Evolutionary conservation across 2,888 invertebrate genomes (phyloP).

Genomic region (Falcaria lacertinaria): DNA sequence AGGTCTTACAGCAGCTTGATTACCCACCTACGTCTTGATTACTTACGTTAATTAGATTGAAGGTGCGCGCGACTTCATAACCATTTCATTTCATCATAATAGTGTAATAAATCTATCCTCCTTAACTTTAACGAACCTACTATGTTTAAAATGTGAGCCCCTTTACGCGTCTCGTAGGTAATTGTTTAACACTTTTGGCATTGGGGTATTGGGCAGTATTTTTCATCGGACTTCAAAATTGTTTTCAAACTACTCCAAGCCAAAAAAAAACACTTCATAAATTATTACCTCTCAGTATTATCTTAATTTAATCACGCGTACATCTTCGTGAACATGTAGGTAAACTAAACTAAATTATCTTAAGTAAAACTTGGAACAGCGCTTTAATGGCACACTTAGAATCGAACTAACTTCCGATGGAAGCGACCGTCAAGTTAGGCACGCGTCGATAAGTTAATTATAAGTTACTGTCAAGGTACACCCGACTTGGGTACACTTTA

Average conservation of each 20-base stretch:
- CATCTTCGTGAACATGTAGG: background rate
- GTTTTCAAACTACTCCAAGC: no score
- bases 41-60: background rate
- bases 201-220: no score
- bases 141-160: no score
- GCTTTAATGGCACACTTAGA: constrained; percentile 12
- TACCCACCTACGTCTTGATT: background rate
- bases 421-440: constrained; percentile 15
- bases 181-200: no score
- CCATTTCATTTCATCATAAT: background rate
- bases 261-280: no score
- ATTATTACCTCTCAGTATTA: no score
- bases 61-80: background rate
- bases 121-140: background rate
- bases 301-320: no score
- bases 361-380: constrained; percentile 15
- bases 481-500: background rate
- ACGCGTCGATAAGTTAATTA: constrained; percentile 24
- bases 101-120: background rate
- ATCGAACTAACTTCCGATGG: constrained; percentile 20
- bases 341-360: background rate
- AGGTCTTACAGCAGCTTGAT: background rate
- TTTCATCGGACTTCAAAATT: no score
- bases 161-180: no score
- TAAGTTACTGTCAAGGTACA: constrained; percentile 14